These are phyloP conservation scores for Bellardia pandia DNA, from an alignment of 2,888 invertebrate genomes.

Conservation along the genomic window DNA sequence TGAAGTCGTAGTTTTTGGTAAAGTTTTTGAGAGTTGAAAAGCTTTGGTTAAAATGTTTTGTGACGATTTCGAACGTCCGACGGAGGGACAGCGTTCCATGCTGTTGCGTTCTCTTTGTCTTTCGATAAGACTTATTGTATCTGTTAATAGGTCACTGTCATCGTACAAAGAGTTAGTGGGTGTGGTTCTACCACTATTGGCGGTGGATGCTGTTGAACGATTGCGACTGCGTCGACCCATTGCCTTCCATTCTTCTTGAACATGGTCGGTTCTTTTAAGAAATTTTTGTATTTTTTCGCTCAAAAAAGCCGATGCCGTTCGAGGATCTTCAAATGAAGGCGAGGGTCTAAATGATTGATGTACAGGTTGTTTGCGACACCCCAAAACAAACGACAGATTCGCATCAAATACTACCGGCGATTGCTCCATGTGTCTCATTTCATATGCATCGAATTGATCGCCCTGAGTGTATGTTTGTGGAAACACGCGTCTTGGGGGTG, in stretches of 20 bases:
- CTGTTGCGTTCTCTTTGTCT: constrained; percentile 82
- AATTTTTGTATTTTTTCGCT: constrained; percentile 92
- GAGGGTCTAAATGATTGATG: constrained; percentile 89
- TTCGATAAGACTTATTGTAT: constrained; percentile 83
- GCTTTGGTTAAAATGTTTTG: constrained; percentile 94
- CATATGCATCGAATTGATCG: constrained; percentile 85
- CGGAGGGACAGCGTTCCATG: constrained; percentile 81
- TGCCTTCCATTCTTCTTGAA: constrained; percentile 94
- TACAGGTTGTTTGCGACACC: constrained; percentile 89
- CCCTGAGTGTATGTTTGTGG: constrained; percentile 87
- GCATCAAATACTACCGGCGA: constrained; percentile 93
- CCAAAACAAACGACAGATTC: constrained; percentile 91
- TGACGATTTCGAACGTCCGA: constrained; percentile 89
- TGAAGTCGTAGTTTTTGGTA: constrained; percentile 83
- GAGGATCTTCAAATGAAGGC: constrained; percentile 90
- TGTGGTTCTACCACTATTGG: constrained; percentile 52
- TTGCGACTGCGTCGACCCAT: constrained; percentile 85
- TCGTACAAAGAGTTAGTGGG: constrained; percentile 79
- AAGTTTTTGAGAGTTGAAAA: constrained; percentile 87
- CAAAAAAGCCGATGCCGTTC: constrained; percentile 91
- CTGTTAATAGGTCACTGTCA: constrained; percentile 75
- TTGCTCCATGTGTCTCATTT: constrained; percentile 88
- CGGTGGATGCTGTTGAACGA: constrained; percentile 80
- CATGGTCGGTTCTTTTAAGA: constrained; percentile 92
- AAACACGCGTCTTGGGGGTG: constrained; percentile 87